Conservation (phyloP, 2,888 invertebrate species). For the Caenorhabditis virilis region DNA sequence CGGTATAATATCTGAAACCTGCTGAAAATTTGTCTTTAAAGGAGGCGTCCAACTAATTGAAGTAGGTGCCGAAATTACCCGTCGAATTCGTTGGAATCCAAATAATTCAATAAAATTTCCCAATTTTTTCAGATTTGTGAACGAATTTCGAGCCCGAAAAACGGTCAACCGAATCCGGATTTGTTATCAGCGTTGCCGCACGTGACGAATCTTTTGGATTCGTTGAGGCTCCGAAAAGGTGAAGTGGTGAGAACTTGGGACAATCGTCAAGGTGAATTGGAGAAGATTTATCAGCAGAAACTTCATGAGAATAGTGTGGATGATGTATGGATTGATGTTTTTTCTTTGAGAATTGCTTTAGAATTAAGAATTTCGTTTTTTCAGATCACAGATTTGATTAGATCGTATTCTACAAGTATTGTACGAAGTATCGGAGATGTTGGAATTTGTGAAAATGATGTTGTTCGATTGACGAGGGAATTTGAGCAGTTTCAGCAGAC, state of each 20-base stretch:
- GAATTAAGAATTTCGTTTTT: no score
- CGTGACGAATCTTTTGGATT: slow-evolving; percentile 69
- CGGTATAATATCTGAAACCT: no score
- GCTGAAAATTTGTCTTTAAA: no score
- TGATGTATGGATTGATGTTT: no score
- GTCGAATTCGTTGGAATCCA: no score
- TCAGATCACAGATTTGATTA: slow-evolving; percentile 31
- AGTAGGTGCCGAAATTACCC: no score
- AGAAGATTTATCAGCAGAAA: slow-evolving; percentile 92
- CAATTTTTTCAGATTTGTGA: slow-evolving; percentile 25
- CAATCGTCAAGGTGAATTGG: slow-evolving; percentile 88
- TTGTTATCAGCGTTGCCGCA: slow-evolving; percentile 72
- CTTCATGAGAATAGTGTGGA: slow-evolving; percentile 96
- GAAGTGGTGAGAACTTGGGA: slow-evolving; percentile 92
- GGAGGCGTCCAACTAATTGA: no score
- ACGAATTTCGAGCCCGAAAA: slow-evolving; percentile 34
- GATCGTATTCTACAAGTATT: slow-evolving; percentile 18
- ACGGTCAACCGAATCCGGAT: slow-evolving; percentile 73
- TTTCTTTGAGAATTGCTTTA: no score
- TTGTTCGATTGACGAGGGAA: slow-evolving; percentile 18
- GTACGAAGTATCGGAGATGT: slow-evolving; percentile 41
- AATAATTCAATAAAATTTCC: neutral
- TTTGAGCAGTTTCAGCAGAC: slow-evolving; percentile 29
- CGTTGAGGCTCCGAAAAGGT: slow-evolving; percentile 72
- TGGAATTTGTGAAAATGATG: slow-evolving; percentile 39